Evolutionary conservation across 1,140 invertebrate genomes (phyloP), one percentile per base, ranked within the genome.

Genomic region (Caenorhabditis briggsae): DNA sequence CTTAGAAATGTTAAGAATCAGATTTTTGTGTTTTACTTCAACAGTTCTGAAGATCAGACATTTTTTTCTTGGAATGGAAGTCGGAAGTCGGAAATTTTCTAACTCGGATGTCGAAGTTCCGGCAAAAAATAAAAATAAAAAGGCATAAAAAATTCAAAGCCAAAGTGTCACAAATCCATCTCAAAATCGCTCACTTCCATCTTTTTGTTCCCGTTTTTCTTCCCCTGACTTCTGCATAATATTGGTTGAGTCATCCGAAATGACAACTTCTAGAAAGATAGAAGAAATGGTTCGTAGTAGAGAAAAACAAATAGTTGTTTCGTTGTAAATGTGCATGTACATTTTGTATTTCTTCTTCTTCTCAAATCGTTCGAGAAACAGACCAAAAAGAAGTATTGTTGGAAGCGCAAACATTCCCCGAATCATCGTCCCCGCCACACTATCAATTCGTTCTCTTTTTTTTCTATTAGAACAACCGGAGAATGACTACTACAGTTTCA

Each of bases 321-420:
- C 70, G 70, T 78, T 78, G 70, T 78, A 78, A 78, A 78, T 78
- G 70, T 78, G 70, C 70, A 70, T 70, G 64, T 70, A 70, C 41
- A 65, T 65, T 25, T 25, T 78, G 70, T 18, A 78, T 78, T 50
- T 53, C 50, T 53, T 53, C 50, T 16, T 53, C 50, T 53, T 78
- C 70, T 78, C 70, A 46, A 78, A 78, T 78, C 70, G 70, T 78
- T 78, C 46, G 6, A n/a, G 25, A 65, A 33, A 25, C 25, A 25
- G n/a, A 33, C 5, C 23, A 70, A 25, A 23, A 58, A n/a, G n/a
- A 61, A 61, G n/a, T 7, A 25, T 70, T 25, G 64, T 43, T 43
- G 64, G 16, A 70, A 70, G 46, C 43, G 70, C n/a, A 78, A 50
- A 78, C 64, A 70, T 43, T 70, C 56, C 64, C 33, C 33, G 33